phyloP scores from a whole-genome alignment of 2,888 invertebrate genomes.

The Oxyteleia sp. region DNA sequence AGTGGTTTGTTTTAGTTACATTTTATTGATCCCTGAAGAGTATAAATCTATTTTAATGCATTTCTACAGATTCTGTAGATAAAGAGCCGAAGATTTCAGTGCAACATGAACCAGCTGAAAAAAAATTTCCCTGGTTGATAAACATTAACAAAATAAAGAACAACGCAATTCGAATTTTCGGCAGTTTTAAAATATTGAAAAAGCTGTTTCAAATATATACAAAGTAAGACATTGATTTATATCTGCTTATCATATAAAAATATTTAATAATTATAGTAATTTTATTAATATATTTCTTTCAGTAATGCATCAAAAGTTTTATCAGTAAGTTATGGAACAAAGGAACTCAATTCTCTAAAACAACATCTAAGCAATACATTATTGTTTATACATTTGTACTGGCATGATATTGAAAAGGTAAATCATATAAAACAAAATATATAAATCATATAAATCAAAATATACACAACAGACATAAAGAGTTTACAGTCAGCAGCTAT shows the following conservation, averaged over 20 bases:
- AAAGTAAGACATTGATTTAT: constrained; percentile 75
- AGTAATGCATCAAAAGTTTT: constrained; percentile 84
- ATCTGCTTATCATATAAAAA: no score
- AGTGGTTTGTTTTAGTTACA: constrained; percentile 36
- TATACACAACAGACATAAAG: no score
- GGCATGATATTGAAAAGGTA: no score
- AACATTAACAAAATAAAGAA: constrained; percentile 78
- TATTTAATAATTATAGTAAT: no score
- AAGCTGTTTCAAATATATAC: constrained; percentile 79
- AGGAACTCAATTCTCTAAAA: constrained; percentile 82
- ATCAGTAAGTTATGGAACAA: constrained; percentile 77
- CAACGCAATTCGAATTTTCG: constrained; percentile 77
- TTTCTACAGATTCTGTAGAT: constrained; percentile 34
- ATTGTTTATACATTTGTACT: no score
- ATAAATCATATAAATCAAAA: no score
- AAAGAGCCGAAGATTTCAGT: constrained; percentile 34
- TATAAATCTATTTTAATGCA: constrained; percentile 34
- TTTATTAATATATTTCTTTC: constrained; percentile 64
- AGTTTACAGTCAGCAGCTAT: no score
- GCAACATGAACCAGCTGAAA: constrained; percentile 50
- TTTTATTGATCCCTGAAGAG: constrained; percentile 10
- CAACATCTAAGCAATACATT: no score
- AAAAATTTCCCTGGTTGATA: constrained; percentile 78
- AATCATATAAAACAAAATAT: no score
- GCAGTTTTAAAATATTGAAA: constrained; percentile 76